Evolutionary conservation across 2,113 vertebrate genomes (phyloP), one percentile per base, ranked within the genome.

Genomic region (Chloropsis cyanopogon): DNA sequence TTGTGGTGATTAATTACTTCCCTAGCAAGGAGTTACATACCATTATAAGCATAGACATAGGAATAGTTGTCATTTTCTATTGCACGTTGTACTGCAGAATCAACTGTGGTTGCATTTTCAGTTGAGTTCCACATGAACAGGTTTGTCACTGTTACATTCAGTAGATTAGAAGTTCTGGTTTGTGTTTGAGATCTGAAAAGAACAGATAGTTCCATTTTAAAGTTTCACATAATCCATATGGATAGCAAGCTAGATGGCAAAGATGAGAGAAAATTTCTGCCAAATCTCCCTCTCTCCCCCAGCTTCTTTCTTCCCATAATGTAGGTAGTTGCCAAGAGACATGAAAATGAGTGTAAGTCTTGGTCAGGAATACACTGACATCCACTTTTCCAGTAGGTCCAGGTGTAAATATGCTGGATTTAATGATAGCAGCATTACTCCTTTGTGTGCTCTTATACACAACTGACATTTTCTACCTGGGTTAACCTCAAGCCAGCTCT

Each of bases 41-140:
- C 23, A 0, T 0, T 0, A 12, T 75, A 95, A 1, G 0, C 0
- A 29, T 0, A 0, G 19, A 80, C 1, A 8, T 2, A 14, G 5
- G 0, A 0, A 0, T 0, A 0, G 5, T 2, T 2, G 3, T 0
- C 22, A 2, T 3, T 3, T 0, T 0, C 0, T 37, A 0, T 0
- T 35, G 4, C 12, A 0, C 0, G 0, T 0, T 0, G 0, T 77
- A 87, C 5, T 50, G 3, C 1, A 0, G 0, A 0, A 1, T 0
- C 0, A 41, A 98, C 4, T 0, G 0, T 0, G 0, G 0, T 0
- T 1, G 0, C 1, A 9, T 0, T 0, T 63, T 0, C 12, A 18
- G 0, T 0, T 68, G 97, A 5, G 15, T 5, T 2, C 61, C 13
- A 1, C 0, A 0, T 1, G 76, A 98, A 97, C 29, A 98, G 37